phyloP scores from a whole-genome alignment of 1,140 invertebrate genomes.

The Habropoda laboriosa region DNA sequence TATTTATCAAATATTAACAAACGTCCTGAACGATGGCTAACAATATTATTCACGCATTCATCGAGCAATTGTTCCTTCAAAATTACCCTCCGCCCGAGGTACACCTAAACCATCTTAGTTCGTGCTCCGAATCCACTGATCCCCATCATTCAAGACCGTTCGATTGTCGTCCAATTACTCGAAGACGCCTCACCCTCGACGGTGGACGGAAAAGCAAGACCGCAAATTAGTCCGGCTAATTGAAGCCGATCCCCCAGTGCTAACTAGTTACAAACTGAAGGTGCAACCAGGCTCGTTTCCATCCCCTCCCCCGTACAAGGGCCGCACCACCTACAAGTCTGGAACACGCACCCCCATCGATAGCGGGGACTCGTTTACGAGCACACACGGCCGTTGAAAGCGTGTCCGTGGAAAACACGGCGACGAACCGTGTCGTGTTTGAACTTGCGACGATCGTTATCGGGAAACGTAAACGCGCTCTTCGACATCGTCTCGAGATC shows the following conservation, averaged over 20 bases:
- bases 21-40: too few relatives aligned
- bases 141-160: background rate
- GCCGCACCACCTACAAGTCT: background rate
- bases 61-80: too few relatives aligned
- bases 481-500: background rate
- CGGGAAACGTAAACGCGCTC: background rate
- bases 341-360: background rate
- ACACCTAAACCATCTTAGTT: background rate
- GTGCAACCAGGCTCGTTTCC: background rate
- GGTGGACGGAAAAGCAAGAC: background rate
- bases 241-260: background rate
- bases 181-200: background rate
- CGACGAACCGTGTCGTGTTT: background rate
- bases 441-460: background rate
- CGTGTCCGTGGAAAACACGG: background rate
- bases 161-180: background rate
- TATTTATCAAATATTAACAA: too few relatives aligned
- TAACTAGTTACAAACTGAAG: constrained; percentile 30
- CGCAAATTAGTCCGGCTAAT: constrained; percentile 10
- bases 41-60: too few relatives aligned
- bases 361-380: background rate
- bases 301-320: too few relatives aligned
- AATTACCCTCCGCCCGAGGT: too few relatives aligned
- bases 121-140: background rate
- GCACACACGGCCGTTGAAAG: background rate